These are phyloP conservation scores for Oreortyx pictus DNA, from an alignment of 2,797 vertebrate genomes.

Conservation along the genomic window DNA sequence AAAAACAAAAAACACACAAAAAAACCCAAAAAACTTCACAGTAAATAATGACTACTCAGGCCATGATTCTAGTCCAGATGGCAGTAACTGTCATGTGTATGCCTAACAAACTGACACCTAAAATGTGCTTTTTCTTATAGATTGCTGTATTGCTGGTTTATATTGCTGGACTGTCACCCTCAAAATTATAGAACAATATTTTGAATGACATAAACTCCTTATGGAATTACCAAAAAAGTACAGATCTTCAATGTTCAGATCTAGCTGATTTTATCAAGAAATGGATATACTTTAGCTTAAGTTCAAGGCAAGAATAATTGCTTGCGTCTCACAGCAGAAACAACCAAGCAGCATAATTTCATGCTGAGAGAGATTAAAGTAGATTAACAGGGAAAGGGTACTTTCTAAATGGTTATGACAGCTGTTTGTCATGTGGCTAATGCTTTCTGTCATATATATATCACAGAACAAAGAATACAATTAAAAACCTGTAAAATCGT, in stretches of 20 bases:
- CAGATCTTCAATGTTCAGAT: constrained; percentile 23
- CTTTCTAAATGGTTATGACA: constrained; percentile 40
- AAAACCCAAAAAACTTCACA: neutral
- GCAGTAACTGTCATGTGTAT: constrained; percentile 57
- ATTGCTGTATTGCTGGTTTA: neutral
- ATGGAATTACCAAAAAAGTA: neutral
- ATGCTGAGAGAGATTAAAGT: constrained; percentile 52
- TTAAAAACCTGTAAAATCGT: neutral
- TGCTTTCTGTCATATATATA: neutral
- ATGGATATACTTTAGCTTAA: constrained; percentile 32
- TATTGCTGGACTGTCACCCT: neutral
- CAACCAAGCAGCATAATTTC: constrained; percentile 57
- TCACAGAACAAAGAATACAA: neutral
- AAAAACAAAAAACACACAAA: neutral
- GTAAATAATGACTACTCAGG: constrained; percentile 59
- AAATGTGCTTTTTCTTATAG: constrained; percentile 49
- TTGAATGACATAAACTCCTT: constrained; percentile 12
- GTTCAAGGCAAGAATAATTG: constrained; percentile 25
- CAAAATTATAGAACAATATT: constrained; percentile 29
- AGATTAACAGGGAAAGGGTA: constrained; percentile 44
- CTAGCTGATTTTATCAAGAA: constrained; percentile 42
- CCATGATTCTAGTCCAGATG: constrained; percentile 53
- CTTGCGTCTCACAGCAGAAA: constrained; percentile 43
- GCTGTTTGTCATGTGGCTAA: neutral
- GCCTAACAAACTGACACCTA: constrained; percentile 40